Conservation (phyloP, 2,797 vertebrate species). For the Cercopithecus mitis region DNA sequence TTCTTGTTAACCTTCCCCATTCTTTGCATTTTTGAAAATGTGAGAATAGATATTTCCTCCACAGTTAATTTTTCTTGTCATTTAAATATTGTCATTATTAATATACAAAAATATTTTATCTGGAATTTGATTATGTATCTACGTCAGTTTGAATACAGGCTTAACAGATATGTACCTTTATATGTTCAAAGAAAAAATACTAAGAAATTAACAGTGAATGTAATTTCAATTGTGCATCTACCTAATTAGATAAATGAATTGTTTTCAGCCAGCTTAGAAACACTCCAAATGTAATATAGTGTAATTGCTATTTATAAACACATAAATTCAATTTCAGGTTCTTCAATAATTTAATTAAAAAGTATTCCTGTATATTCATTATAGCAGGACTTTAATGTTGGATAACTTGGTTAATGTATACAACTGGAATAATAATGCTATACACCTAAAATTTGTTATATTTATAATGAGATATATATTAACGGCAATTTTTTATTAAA, state of each 20-base stretch:
- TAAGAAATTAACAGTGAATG: slow-evolving; percentile 45
- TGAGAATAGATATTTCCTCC: not conserved
- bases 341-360: slow-evolving; percentile 45
- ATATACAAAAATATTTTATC: slow-evolving; percentile 31
- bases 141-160: not conserved
- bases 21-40: slow-evolving; percentile 35
- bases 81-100: slow-evolving; percentile 20
- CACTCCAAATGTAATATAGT: slow-evolving; percentile 17
- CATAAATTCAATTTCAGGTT: not conserved
- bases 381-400: slow-evolving; percentile 45
- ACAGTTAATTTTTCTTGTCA: not conserved
- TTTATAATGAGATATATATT: slow-evolving; percentile 30
- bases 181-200: slow-evolving; percentile 32
- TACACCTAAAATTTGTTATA: not conserved
- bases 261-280: slow-evolving; percentile 46
- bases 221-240: not conserved
- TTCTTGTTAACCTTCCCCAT: not conserved
- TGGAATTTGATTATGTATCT: slow-evolving; percentile 47
- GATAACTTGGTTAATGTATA: not conserved
- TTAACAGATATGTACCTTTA: slow-evolving; percentile 42
- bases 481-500: not conserved
- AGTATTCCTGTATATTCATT: slow-evolving; percentile 19
- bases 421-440: not conserved
- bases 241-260: slow-evolving; percentile 43
- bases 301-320: slow-evolving; percentile 19